phyloP scores from a whole-genome alignment of 2,888 invertebrate genomes.

The Troides helena region DNA sequence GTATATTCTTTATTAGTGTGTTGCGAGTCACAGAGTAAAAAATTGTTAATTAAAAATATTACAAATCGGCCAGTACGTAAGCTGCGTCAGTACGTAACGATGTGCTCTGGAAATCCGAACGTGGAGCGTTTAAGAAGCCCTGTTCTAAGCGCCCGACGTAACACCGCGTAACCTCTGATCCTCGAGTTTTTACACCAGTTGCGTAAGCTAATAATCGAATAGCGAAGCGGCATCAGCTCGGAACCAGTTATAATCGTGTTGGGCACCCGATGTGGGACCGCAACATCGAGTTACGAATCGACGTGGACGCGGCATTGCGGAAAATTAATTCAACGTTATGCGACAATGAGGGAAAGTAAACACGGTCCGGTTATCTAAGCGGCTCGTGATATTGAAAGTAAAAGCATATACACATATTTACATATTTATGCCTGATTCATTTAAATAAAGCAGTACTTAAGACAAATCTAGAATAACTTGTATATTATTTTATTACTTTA shows the following conservation, averaged over 20 bases:
- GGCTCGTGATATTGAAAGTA: conserved; percentile 5
- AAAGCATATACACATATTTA: background rate
- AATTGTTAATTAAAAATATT: background rate
- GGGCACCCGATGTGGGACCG: conserved; percentile 20
- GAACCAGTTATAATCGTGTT: conserved; percentile 41
- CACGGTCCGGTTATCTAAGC: conserved; percentile 10
- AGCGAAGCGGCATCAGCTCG: conserved; percentile 38
- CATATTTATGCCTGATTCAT: too few relatives aligned
- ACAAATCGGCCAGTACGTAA: background rate
- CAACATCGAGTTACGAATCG: conserved; percentile 17
- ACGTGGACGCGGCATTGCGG: conserved; percentile 21
- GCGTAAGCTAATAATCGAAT: conserved; percentile 41
- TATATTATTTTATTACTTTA: too few relatives aligned
- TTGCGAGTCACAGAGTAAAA: too few relatives aligned
- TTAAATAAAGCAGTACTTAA: too few relatives aligned
- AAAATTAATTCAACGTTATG: conserved; percentile 14
- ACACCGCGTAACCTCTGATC: conserved; percentile 38
- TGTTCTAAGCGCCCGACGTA: conserved; percentile 10
- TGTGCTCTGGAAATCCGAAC: background rate
- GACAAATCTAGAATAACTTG: too few relatives aligned
- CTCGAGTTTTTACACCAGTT: conserved; percentile 37
- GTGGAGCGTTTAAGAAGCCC: conserved; percentile 1
- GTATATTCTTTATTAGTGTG: too few relatives aligned
- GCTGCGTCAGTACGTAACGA: background rate
- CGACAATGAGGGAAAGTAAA: conserved; percentile 12